Percentiles rank a stretch among this genome's conserved stretches.
phyloP scores from a whole-genome alignment of 2,113 vertebrate genomes.

The Pelvicachromis taeniatus region DNA sequence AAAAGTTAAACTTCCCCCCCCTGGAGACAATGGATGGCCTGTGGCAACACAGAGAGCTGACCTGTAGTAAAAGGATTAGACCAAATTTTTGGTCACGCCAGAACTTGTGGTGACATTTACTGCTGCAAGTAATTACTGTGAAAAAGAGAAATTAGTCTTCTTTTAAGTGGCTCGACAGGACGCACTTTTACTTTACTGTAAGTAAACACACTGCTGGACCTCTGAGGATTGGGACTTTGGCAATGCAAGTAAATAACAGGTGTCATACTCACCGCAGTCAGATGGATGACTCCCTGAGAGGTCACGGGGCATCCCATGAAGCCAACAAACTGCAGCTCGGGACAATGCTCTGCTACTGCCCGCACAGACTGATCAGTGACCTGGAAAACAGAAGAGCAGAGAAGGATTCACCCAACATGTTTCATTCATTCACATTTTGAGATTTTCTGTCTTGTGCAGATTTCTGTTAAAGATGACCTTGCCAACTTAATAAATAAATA shows the following conservation, averaged over 20 bases:
- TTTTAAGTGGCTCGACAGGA: neutral
- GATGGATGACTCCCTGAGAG: slow-evolving; percentile 94
- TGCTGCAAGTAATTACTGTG: slow-evolving; percentile 5
- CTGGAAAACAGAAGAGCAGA: slow-evolving; percentile 61
- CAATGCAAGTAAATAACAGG: neutral
- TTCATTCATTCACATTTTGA: neutral
- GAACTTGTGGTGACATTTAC: slow-evolving; percentile 25
- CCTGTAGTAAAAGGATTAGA: slow-evolving; percentile 29
- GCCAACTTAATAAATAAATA: neutral
- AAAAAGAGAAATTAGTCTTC: neutral
- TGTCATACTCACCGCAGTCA: slow-evolving; percentile 85
- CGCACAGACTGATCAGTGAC: slow-evolving; percentile 92
- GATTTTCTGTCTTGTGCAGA: neutral
- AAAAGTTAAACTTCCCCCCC: slow-evolving; percentile 25
- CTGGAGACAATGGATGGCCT: slow-evolving; percentile 3
- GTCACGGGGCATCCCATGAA: slow-evolving; percentile 99
- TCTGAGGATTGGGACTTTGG: neutral
- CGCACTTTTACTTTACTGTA: neutral
- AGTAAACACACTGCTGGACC: neutral
- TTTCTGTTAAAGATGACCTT: neutral
- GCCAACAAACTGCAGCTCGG: slow-evolving; percentile 92
- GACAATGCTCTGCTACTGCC: slow-evolving; percentile 94
- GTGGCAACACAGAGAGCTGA: neutral
- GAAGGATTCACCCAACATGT: neutral
- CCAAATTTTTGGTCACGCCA: neutral